Evolutionary conservation across 2,888 invertebrate species (phyloP).

Genomic region (Venusia cambrica): DNA sequence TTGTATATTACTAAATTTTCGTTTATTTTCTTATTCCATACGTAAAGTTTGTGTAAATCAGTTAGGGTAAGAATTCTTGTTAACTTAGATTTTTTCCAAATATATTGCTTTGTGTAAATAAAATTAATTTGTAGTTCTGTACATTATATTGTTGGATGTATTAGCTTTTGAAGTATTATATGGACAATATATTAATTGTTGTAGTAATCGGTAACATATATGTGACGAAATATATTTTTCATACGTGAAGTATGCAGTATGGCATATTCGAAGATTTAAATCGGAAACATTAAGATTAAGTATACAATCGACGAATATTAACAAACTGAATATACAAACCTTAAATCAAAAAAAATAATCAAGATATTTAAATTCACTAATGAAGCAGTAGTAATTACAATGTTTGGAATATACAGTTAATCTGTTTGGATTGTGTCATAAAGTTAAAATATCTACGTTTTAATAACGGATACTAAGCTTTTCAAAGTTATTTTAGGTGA

Average conservation of each 20-base stretch:
- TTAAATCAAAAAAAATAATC: no score
- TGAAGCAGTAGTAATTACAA: no score
- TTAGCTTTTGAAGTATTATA: slow-evolving; percentile 35
- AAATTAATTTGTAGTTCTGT: slow-evolving; percentile 38
- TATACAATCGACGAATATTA: no score
- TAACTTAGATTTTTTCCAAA: slow-evolving; percentile 26
- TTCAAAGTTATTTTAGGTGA: no score
- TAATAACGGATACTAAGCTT: no score
- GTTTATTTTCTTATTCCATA: slow-evolving; percentile 47
- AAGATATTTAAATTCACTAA: no score
- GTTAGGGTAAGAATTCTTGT: slow-evolving; percentile 22
- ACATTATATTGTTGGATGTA: slow-evolving; percentile 35
- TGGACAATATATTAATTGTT: slow-evolving; percentile 33
- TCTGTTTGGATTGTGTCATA: no score
- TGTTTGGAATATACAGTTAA: no score
- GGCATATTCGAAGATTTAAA: slow-evolving; percentile 6
- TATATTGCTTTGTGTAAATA: slow-evolving; percentile 36
- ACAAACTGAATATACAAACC: no score
- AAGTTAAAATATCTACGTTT: no score
- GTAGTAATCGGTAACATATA: slow-evolving; percentile 16
- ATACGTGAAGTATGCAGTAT: slow-evolving; percentile 12
- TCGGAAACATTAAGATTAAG: not conserved
- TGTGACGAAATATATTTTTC: slow-evolving; percentile 10
- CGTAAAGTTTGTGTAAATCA: slow-evolving; percentile 44
- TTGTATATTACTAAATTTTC: slow-evolving; percentile 35